Evolutionary conservation across 2,888 invertebrate genomes (phyloP), one percentile per base, ranked within the genome.

Genomic region (Lissonota sp.): DNA sequence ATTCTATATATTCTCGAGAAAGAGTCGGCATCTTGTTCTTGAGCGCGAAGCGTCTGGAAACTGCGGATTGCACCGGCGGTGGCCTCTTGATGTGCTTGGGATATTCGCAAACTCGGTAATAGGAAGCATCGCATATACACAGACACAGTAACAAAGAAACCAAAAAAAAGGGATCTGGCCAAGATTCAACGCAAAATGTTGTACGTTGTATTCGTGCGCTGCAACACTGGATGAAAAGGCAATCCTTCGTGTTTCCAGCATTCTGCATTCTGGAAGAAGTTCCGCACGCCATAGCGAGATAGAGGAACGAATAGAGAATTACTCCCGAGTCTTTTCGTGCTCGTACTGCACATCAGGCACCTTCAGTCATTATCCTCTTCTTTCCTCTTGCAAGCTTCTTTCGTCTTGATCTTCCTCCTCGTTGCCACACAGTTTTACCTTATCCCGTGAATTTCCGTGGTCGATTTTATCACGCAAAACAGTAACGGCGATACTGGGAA

Each of bases 271-370:
- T 26, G 46, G 40, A 12, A 10, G 16, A 14, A 40, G 37, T 49
- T 76, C 12, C 40, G 42, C 57, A 55, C 14, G 14, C 39, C n/a
- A 16, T 49, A 12, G 39, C 46, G 53, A 58, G 37, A 57, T 51
- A 44, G 53, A 57, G 10, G 39, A 37, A 63, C 62, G 73, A 64
- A 79, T 77, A 46, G 64, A 76, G 55, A 74, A 79, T 84, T 80
- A 76, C 84, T 69, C 72, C 78, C 60, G 64, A 73, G 71, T 78
- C 78, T 70, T n/a, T n/a, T 64, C 69, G 78, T 69, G 42, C 49
- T 51, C 53, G 46, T 57, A 26, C 26, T 26, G 26, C 67, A 57
- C 46, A n/a, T n/a, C n/a, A 39, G 60, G 53, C 64, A 71, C 55
- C 67, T 26, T 14, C 16, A 60, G 70, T 77, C 69, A 81, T 81